These are phyloP conservation scores for Fistularia tabacaria DNA, from an alignment of 2,797 vertebrate genomes.

Conservation along the genomic window DNA sequence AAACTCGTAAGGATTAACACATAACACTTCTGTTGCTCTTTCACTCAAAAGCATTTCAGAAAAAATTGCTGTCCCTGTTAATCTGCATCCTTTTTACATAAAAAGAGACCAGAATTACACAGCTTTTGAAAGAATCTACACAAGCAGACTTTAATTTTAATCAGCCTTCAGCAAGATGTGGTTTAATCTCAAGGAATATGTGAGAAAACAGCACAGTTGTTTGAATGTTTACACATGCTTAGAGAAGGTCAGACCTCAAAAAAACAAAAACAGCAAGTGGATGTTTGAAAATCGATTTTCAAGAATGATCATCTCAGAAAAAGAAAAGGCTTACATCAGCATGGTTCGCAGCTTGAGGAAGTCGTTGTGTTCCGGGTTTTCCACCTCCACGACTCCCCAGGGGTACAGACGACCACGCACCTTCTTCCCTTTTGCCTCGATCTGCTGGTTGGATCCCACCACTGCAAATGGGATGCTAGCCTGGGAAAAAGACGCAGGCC, in stretches of 20 bases:
- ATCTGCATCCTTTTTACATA: too few relatives aligned
- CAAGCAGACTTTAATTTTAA: too few relatives aligned
- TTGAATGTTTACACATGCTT: too few relatives aligned
- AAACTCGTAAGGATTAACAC: too few relatives aligned
- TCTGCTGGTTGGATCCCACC: conserved; percentile 96
- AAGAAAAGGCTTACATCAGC: conserved; percentile 84
- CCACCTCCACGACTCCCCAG: conserved; percentile 97
- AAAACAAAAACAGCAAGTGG: background rate
- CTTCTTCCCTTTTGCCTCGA: conserved; percentile 98
- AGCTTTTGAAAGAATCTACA: too few relatives aligned
- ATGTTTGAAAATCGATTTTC: background rate
- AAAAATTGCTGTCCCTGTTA: too few relatives aligned
- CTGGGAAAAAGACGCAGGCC: conserved; percentile 58
- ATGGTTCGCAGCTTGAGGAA: conserved; percentile 97
- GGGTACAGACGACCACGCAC: conserved; percentile 96
- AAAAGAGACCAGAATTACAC: too few relatives aligned
- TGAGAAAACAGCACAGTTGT: too few relatives aligned
- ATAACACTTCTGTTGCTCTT: too few relatives aligned
- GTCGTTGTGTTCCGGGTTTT: conserved; percentile 97
- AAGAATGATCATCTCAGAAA: background rate
- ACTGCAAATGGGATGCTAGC: conserved; percentile 95
- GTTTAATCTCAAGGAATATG: too few relatives aligned
- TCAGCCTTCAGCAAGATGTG: too few relatives aligned
- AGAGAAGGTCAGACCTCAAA: background rate
- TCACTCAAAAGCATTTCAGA: too few relatives aligned